Evolutionary conservation across 2,888 invertebrate species (phyloP).

Genomic region (Achlya flavicornis): DNA sequence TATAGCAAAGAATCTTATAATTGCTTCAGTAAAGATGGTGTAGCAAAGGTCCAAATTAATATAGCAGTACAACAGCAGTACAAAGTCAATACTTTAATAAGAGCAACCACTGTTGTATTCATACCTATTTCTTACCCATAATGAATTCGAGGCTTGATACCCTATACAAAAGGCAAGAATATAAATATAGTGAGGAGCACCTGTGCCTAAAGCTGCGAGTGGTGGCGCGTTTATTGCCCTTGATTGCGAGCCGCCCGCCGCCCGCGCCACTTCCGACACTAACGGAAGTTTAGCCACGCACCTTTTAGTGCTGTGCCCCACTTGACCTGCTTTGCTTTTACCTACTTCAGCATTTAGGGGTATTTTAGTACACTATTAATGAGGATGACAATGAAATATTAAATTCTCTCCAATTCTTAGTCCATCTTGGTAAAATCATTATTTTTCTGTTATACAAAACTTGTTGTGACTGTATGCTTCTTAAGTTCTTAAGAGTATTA

Average conservation of each 20-base stretch:
- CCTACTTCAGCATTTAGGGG: slow-evolving; percentile 13
- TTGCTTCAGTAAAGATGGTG: too few species aligned
- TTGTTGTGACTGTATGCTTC: too few species aligned
- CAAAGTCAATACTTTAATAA: too few species aligned
- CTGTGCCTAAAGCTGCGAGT: slow-evolving; percentile 16
- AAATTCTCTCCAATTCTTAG: not conserved
- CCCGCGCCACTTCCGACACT: slow-evolving; percentile 37
- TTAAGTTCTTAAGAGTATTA: too few species aligned
- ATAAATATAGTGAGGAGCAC: not conserved
- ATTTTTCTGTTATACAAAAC: too few species aligned
- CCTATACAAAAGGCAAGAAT: not conserved
- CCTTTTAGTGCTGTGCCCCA: slow-evolving; percentile 48
- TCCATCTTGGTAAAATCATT: too few species aligned
- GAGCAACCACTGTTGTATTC: not conserved
- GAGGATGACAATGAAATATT: not conserved
- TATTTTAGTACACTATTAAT: not conserved
- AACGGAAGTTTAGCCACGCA: slow-evolving; percentile 60
- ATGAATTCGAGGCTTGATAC: not conserved
- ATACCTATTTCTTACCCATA: not conserved
- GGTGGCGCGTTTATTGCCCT: slow-evolving; percentile 7
- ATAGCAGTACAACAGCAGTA: too few species aligned
- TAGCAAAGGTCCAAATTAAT: too few species aligned
- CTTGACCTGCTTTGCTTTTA: slow-evolving; percentile 27
- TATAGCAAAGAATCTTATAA: too few species aligned
- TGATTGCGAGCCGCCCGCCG: slow-evolving; percentile 25